Evolutionary conservation across 1,140 invertebrate species (phyloP).

Genomic region (Neodiprion fabricii): DNA sequence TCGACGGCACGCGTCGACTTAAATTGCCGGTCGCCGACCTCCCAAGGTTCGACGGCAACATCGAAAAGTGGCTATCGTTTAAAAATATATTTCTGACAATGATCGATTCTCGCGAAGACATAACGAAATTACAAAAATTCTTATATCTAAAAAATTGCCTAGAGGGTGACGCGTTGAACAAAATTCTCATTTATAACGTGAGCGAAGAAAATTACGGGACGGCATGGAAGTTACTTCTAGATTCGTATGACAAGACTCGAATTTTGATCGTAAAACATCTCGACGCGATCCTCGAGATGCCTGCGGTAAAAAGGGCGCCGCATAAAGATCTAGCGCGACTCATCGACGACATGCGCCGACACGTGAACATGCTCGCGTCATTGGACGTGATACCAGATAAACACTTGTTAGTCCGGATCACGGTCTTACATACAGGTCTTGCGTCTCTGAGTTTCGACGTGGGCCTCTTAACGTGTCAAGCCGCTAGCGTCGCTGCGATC

Average conservation of each 20-base stretch:
- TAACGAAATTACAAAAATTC: conserved; percentile 17
- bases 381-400: conserved; percentile 18
- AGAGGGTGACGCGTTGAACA: conserved; percentile 21
- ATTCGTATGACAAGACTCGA: conserved; percentile 27
- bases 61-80: conserved; percentile 22
- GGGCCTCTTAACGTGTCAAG: too few relatives aligned
- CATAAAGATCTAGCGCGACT: conserved; percentile 22
- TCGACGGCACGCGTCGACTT: background rate
- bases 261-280: conserved; percentile 28
- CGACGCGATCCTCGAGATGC: conserved; percentile 25
- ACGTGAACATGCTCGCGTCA: conserved; percentile 25
- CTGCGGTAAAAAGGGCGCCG: conserved; percentile 14
- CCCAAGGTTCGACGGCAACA: conserved; percentile 17
- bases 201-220: conserved; percentile 30
- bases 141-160: conserved; percentile 27
- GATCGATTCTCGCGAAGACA: conserved; percentile 19
- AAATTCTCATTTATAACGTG: background rate
- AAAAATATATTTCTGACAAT: conserved; percentile 20
- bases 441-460: too few relatives aligned
- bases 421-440: too few relatives aligned
- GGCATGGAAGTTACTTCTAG: conserved; percentile 28
- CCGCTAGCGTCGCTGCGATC: too few relatives aligned
- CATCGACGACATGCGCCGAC: conserved; percentile 23
- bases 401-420: background rate
- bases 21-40: background rate